Evolutionary conservation across 30 jellyfish, hydroid and myxozoan genomes (phyloP).

Genomic region (Chironex yamaguchii): DNA sequence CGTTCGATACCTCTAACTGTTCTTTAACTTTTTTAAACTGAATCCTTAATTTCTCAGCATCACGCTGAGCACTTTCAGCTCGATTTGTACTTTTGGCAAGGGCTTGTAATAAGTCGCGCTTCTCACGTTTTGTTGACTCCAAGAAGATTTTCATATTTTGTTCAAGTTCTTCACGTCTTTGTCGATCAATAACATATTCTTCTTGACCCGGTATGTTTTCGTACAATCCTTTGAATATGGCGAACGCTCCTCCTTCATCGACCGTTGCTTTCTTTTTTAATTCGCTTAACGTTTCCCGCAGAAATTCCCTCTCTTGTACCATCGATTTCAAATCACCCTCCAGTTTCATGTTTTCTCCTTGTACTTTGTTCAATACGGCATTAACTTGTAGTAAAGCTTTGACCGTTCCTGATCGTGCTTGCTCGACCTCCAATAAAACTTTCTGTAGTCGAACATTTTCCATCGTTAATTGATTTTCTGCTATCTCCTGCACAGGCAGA

Average conservation of each 20-base stretch:
- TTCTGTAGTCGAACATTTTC: conserved; percentile 82
- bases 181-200: neutral
- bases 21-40: conserved; percentile 81
- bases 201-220: neutral
- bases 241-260: neutral
- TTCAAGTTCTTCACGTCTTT: conserved; percentile 74
- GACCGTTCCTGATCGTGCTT: conserved; percentile 88
- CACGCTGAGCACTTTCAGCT: conserved; percentile 72
- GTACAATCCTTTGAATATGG: neutral
- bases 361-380: conserved; percentile 78
- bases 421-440: conserved; percentile 80
- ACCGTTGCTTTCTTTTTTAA: conserved; percentile 5
- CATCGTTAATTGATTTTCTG: conserved; percentile 26
- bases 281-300: conserved; percentile 50
- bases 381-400: conserved; percentile 85
- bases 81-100: conserved; percentile 55
- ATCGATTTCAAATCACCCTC: conserved; percentile 72
- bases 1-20: conserved; percentile 83
- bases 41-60: conserved; percentile 77
- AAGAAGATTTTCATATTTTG: conserved; percentile 70
- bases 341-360: conserved; percentile 70
- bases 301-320: conserved; percentile 67
- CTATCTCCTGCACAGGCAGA: neutral
- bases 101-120: conserved; percentile 70
- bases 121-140: conserved; percentile 81